Percentiles rank a stretch among this genome's conserved stretches.
Evolutionary conservation across 2,797 vertebrate species (phyloP).

Genomic region (Scolopax bukidnonensis): DNA sequence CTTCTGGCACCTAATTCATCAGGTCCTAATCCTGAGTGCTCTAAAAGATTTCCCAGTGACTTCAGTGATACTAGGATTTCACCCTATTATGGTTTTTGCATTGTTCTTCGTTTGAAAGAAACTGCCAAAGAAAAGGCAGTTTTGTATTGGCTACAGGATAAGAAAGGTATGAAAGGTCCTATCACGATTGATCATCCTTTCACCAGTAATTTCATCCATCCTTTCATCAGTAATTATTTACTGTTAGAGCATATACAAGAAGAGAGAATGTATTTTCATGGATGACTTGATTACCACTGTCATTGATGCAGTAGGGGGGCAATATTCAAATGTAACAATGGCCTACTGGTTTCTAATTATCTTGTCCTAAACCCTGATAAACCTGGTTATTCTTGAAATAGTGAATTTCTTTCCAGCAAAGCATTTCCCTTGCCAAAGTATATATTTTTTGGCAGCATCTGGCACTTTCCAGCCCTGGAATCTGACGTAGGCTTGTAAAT

Average conservation of each 20-base stretch:
- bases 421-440: conserved; percentile 78
- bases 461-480: conserved; percentile 76
- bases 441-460: conserved; percentile 78
- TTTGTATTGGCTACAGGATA: background rate
- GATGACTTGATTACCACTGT: background rate
- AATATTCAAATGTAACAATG: conserved; percentile 40
- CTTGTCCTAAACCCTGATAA: conserved; percentile 76
- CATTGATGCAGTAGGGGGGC: background rate
- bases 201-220: background rate
- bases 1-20: background rate
- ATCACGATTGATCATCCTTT: background rate
- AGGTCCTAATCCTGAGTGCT: background rate
- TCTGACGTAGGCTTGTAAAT: conserved; percentile 79
- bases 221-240: background rate
- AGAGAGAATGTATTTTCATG: background rate
- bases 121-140: background rate
- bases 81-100: background rate
- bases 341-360: conserved; percentile 66
- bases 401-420: conserved; percentile 76
- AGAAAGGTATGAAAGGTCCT: background rate
- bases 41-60: background rate
- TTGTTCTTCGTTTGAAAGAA: background rate
- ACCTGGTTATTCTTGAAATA: conserved; percentile 64
- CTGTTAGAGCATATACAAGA: background rate
- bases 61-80: background rate